Evolutionary conservation across 1,140 invertebrate species (phyloP), one percentile per base, ranked within the genome.

Genomic region (Dolichoris vasculosae): DNA sequence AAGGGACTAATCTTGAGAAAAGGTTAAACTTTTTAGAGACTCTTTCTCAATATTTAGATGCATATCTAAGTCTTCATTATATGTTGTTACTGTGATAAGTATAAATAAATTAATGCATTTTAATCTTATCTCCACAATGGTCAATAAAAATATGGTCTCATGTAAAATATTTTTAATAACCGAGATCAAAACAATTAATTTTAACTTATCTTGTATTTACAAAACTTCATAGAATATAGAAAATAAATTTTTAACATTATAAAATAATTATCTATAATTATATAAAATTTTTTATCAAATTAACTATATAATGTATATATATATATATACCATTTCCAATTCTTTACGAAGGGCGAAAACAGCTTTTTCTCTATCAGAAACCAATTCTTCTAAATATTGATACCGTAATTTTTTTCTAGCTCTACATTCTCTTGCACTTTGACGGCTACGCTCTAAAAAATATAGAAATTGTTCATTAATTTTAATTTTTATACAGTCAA

Each of bases 331-430:
- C 95, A 96, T 97, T 90, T 99, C 97, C 81, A 99, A 94, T 94
- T 99, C 98, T 89, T 97, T 96, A 87, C 97, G 95, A 26, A 99
- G 94, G 13, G 96, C 95, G 87, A 98, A 94, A 7, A 99, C 98
- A n/a, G 98, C 97, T 89, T 98, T 97, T 92, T 99, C 98, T 86
- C 98, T 94, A 92, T 98, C 97, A 2, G 96, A 95, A 2, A 99
- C 98, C 78, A 99, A 93, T 92, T 99, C 98, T 93, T 99, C 98
- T 81, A 99, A 94, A 92, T 99, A 99, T 93, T 99, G 98, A 93
- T 99, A 99, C 40, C 98, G 95, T 64, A 99, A 95, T 91, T 99
- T 99, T 94, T 99, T 99, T 64, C 98, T 95, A 59, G 98, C 98
- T 88, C 98, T 95, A 92, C 98, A 99, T 94, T 99, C 98, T 89